These are phyloP conservation scores for Gracilinanus agilis DNA, from an alignment of 2,113 vertebrate genomes.

Conservation along the genomic window DNA sequence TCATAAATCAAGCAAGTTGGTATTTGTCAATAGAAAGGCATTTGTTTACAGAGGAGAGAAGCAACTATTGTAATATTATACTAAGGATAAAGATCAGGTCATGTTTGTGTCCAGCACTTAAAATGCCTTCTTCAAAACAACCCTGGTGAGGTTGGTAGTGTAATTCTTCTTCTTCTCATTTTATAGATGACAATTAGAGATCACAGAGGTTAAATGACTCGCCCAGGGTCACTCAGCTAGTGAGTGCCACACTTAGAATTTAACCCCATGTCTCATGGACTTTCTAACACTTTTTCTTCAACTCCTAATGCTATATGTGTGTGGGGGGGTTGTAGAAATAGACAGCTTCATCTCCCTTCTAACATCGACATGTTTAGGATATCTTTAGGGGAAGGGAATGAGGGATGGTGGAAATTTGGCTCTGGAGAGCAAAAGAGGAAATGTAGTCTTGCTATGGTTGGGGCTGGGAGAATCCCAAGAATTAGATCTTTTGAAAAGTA, in stretches of 20 bases:
- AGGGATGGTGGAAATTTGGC: neutral
- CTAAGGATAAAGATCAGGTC: neutral
- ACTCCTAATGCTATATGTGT: no score
- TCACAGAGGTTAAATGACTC: neutral
- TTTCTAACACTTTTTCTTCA: neutral
- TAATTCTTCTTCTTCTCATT: neutral
- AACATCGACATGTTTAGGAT: neutral
- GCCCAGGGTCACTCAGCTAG: neutral
- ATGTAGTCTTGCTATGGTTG: neutral
- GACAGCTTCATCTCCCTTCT: neutral
- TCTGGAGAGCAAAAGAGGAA: neutral
- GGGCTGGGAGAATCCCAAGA: neutral
- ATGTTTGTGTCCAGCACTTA: neutral
- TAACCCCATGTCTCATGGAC: neutral
- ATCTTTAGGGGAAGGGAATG: neutral
- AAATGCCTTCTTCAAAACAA: neutral
- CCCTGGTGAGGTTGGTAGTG: neutral
- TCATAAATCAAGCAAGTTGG: slow-evolving; percentile 18
- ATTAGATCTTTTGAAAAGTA: neutral
- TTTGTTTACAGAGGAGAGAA: neutral
- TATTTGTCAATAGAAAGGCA: neutral
- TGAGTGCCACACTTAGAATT: neutral
- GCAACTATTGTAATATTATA: neutral
- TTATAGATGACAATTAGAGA: neutral
- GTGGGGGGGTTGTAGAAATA: neutral